These are phyloP conservation scores for Microcebus lehilahytsara DNA, from an alignment of 2,113 vertebrate genomes.

Conservation along the genomic window DNA sequence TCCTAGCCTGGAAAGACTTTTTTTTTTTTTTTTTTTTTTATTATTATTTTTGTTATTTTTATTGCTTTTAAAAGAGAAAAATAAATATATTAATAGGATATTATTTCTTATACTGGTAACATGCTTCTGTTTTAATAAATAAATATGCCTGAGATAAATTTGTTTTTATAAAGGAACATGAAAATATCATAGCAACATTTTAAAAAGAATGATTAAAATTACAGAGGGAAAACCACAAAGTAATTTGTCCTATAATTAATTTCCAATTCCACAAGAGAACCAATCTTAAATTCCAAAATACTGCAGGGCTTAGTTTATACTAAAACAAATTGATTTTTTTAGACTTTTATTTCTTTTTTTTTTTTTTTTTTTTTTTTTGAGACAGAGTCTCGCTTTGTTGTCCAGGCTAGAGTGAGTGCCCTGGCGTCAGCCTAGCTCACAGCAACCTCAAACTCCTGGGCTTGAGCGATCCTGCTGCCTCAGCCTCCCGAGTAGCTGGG, in stretches of 20 bases:
- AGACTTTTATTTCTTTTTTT: not conserved
- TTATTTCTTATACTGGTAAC: not conserved
- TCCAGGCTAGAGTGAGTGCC: too few relatives aligned
- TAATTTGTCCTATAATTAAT: not conserved
- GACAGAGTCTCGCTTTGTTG: too few relatives aligned
- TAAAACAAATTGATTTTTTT: not conserved
- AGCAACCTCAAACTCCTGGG: too few relatives aligned
- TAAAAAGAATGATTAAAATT: not conserved
- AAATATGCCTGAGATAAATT: not conserved
- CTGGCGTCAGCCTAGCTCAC: too few relatives aligned
- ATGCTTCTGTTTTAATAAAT: not conserved
- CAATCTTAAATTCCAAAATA: not conserved
- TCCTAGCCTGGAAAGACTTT: too few relatives aligned
- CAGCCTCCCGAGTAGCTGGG: too few relatives aligned
- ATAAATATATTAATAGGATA: not conserved
- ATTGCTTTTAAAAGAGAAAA: not conserved
- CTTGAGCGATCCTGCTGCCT: too few relatives aligned
- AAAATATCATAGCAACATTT: not conserved
- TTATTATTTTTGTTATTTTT: not conserved
- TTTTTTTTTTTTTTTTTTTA: too few relatives aligned
- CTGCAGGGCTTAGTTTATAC: not conserved
- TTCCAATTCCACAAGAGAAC: not conserved
- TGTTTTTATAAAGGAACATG: not conserved
- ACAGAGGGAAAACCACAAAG: not conserved
- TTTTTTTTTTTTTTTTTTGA: not conserved